phyloP scores from a whole-genome alignment of 1,140 invertebrate species.

The Cephus cinctus region DNA sequence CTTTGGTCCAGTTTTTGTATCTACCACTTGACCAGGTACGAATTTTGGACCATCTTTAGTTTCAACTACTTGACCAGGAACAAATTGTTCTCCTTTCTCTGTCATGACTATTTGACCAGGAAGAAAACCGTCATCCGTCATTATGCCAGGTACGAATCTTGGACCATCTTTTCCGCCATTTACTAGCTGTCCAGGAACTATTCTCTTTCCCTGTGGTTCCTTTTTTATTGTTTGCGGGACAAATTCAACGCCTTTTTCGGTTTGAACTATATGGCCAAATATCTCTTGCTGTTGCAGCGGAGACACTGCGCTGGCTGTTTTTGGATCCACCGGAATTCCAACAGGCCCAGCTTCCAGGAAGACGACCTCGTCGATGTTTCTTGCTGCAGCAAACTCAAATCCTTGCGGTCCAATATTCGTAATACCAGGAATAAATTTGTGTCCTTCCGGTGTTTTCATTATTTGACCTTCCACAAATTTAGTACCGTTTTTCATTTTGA shows the following conservation, averaged over 20 bases:
- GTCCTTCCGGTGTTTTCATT: slow-evolving; percentile 57
- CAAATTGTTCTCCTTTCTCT: slow-evolving; percentile 69
- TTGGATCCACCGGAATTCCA: slow-evolving; percentile 63
- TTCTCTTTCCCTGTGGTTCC: slow-evolving; percentile 57
- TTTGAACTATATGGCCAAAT: slow-evolving; percentile 70
- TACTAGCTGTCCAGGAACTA: slow-evolving; percentile 67
- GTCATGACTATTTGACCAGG: slow-evolving; percentile 71
- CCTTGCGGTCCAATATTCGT: slow-evolving; percentile 55
- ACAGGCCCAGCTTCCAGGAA: slow-evolving; percentile 56
- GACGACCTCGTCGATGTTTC: slow-evolving; percentile 59
- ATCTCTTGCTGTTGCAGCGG: slow-evolving; percentile 59
- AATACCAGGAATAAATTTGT: slow-evolving; percentile 63
- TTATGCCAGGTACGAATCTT: slow-evolving; percentile 69
- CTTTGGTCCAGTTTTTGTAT: slow-evolving; percentile 66
- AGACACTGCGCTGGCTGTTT: slow-evolving; percentile 50
- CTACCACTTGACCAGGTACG: slow-evolving; percentile 71
- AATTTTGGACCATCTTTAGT: slow-evolving; percentile 62
- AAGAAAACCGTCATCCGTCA: slow-evolving; percentile 67
- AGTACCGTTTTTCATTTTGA: slow-evolving; percentile 64
- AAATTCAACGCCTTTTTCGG: slow-evolving; percentile 67
- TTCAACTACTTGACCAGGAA: slow-evolving; percentile 62
- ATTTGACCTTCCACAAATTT: slow-evolving; percentile 71
- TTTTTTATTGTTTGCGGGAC: slow-evolving; percentile 60
- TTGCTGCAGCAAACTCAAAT: slow-evolving; percentile 62
- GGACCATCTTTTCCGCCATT: slow-evolving; percentile 62